A percentile compares a stretch with the other conserved stretches of the same genome.
Evolutionary conservation across 1,140 invertebrate species (phyloP).

Genomic region (Cydia fagiglandana): DNA sequence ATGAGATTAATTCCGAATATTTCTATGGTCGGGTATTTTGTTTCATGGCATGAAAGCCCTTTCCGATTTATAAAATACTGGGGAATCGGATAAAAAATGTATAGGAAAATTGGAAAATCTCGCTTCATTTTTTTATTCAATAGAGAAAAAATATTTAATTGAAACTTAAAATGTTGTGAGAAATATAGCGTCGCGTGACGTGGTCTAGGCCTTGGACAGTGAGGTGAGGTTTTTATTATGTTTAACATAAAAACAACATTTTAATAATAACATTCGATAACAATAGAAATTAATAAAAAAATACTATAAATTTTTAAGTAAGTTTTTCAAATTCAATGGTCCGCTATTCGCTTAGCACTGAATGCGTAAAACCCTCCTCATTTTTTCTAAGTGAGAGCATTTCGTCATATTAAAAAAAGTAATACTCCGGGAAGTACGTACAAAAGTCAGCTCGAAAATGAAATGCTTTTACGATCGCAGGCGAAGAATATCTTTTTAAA

Average conservation of each 20-base stretch:
- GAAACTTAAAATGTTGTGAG: neutral
- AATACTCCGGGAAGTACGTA: neutral
- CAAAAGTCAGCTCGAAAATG: conserved; percentile 24
- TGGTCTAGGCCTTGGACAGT: no score
- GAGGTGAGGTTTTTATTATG: no score
- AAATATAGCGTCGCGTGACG: neutral
- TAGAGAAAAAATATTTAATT: neutral
- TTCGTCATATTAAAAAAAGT: neutral
- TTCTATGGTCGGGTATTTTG: conserved; percentile 5
- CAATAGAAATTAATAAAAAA: no score
- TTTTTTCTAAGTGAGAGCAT: no score
- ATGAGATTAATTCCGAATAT: conserved; percentile 7
- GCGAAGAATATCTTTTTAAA: neutral
- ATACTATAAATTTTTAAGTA: no score
- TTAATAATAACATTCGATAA: no score
- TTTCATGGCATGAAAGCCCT: neutral
- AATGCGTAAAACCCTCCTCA: no score
- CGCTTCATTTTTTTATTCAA: neutral
- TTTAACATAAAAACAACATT: no score
- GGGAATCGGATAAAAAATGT: neutral
- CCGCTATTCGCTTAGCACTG: no score
- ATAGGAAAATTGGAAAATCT: neutral
- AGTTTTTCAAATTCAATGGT: no score
- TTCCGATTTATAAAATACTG: neutral
- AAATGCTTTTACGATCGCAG: conserved; percentile 11